Percentiles rank a stretch among this genome's conserved stretches.
phyloP scores from a whole-genome alignment of 2,113 vertebrate species.

The Glaucidium brasilianum region DNA sequence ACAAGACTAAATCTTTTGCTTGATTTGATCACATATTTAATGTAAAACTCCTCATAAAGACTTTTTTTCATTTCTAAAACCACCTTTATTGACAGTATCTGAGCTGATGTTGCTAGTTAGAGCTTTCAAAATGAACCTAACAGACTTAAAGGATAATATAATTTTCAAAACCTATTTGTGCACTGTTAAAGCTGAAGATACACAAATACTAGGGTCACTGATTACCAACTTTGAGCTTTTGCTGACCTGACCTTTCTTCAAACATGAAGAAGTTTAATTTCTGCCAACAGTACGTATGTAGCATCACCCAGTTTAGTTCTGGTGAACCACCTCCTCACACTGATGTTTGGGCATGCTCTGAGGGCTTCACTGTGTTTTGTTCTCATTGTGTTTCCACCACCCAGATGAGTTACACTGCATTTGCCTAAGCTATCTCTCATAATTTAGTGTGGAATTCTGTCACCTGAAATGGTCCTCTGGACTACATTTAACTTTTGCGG shows the following conservation, averaged over 20 bases:
- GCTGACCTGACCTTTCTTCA: not conserved
- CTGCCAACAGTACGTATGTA: not conserved
- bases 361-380: rapidly evolving
- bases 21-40: not conserved
- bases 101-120: not conserved
- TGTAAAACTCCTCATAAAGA: not conserved
- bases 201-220: not conserved
- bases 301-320: not conserved
- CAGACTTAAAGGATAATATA: not conserved
- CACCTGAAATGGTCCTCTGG: not conserved
- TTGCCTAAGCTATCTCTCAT: not conserved
- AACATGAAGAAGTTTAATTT: not conserved
- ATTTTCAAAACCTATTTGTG: not conserved
- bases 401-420: not conserved
- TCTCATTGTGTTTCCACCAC: not conserved
- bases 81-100: not conserved
- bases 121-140: not conserved
- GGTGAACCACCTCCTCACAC: not conserved
- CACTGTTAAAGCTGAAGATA: not conserved
- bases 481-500: not conserved
- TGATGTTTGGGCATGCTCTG: not conserved
- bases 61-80: not conserved
- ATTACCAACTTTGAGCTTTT: not conserved
- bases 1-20: not conserved
- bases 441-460: not conserved